Evolutionary conservation across 2,797 vertebrate species (phyloP), one percentile per base, ranked within the genome.

Genomic region (Eulemur coronatus): DNA sequence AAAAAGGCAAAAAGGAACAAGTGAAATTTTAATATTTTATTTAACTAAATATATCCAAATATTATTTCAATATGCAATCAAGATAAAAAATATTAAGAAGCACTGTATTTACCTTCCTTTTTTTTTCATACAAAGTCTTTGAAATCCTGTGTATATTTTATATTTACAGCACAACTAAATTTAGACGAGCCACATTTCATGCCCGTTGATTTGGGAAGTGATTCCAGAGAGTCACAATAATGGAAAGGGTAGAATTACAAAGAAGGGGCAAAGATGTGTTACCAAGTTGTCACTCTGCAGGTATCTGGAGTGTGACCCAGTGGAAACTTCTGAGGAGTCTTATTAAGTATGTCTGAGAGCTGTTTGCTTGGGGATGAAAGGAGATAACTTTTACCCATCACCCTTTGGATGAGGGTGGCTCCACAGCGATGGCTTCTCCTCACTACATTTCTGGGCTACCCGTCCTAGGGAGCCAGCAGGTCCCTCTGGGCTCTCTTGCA

Each of bases 41-140:
- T 57, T 82, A 65, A 70, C 22, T 22, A 5, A 86, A 82, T 94
- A 38, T 65, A 84, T 87, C 38, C 13, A 85, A 72, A 70, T 76
- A 61, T 65, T 55, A 41, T 76, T 75, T 78, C 20, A 89, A 82
- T 1, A 65, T 89, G 17, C 38, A 69, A 55, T 81, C 59, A 81
- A 55, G 57, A 41, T 17, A 70, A 63, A 52, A 67, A 48, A n/a
- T 80, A 73, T 84, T 81, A 46, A 61, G 20, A 86, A 72, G 38
- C n/a, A 28, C 43, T 48, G 17, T 11, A 38, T 91, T 86, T 84
- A 20, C 9, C 20, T 46, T 73, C 14, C 52, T 46, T 6, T 70
- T 70, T 90, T 72, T 46, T 33, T 48, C 12, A 75, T 67, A 50
- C 2, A 35, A 46, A 91, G 7, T 35, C 18, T 65, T 84, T 80